These are phyloP conservation scores for Phodopus roborovskii DNA, from an alignment of 2,113 vertebrate species.

Conservation along the genomic window DNA sequence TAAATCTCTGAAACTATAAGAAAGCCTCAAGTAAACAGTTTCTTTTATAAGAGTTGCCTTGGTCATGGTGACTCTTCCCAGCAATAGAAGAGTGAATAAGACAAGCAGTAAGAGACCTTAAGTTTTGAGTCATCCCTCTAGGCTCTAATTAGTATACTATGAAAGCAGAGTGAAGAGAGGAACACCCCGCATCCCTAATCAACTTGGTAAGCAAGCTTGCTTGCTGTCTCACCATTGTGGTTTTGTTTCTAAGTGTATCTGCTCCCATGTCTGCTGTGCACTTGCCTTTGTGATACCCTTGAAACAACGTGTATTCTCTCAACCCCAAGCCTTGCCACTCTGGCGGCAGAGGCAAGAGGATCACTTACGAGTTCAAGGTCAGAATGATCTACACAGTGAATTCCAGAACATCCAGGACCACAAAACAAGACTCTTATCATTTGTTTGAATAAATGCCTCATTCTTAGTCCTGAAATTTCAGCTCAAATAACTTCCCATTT, in stretches of 20 bases:
- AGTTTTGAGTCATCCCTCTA: not conserved
- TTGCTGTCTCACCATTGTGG: no score
- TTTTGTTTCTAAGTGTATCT: not conserved
- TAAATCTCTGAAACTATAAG: not conserved
- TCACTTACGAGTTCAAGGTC: not conserved
- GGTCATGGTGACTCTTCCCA: not conserved
- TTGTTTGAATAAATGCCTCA: not conserved
- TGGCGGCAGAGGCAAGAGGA: not conserved
- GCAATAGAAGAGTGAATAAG: not conserved
- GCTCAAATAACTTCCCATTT: not conserved
- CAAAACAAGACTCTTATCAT: not conserved
- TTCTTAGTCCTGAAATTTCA: not conserved
- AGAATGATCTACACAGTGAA: not conserved
- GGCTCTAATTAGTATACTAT: not conserved
- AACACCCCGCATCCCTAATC: accelerated
- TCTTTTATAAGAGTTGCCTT: not conserved
- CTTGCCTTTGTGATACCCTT: not conserved
- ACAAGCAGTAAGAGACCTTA: not conserved
- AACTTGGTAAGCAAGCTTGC: accelerated
- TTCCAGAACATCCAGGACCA: not conserved
- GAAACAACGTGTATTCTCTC: not conserved
- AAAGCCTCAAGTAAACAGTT: not conserved
- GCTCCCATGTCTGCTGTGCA: not conserved
- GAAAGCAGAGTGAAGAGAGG: not conserved
- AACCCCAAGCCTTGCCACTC: not conserved